Conservation (phyloP, 2,113 vertebrate species). For the Megaceryle maxima region DNA sequence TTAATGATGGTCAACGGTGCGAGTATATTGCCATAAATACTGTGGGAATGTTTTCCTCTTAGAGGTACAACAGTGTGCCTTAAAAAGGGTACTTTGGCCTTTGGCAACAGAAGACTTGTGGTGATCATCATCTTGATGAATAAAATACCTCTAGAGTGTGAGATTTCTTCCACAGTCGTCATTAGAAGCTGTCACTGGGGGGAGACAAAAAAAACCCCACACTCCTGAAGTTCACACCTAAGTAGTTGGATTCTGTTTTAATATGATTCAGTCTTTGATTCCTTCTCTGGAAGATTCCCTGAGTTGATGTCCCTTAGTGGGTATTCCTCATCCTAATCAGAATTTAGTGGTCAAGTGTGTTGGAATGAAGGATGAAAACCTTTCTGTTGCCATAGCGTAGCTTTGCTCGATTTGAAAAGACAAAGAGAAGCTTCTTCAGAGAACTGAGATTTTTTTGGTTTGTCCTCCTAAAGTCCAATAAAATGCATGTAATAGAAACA, state of each 20-base stretch:
- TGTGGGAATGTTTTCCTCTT: neutral
- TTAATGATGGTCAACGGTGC: neutral
- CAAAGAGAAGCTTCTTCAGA: neutral
- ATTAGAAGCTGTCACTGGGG: neutral
- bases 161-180: neutral
- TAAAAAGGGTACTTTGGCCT: neutral
- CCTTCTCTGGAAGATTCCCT: neutral
- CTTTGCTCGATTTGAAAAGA: neutral
- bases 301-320: neutral
- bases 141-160: neutral
- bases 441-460: neutral
- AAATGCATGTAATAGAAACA: neutral
- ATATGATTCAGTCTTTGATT: neutral
- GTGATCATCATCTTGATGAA: neutral
- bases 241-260: neutral
- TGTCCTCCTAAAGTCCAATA: neutral
- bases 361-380: neutral
- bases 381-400: accelerated
- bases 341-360: neutral
- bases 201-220: accelerated
- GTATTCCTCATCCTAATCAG: neutral
- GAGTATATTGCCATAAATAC: neutral
- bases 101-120: neutral
- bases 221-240: neutral
- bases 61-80: neutral